A percentile compares a stretch with the other conserved stretches of the same genome.
Conservation (phyloP, 2,888 invertebrate species). For the Heliconius aoede region DNA sequence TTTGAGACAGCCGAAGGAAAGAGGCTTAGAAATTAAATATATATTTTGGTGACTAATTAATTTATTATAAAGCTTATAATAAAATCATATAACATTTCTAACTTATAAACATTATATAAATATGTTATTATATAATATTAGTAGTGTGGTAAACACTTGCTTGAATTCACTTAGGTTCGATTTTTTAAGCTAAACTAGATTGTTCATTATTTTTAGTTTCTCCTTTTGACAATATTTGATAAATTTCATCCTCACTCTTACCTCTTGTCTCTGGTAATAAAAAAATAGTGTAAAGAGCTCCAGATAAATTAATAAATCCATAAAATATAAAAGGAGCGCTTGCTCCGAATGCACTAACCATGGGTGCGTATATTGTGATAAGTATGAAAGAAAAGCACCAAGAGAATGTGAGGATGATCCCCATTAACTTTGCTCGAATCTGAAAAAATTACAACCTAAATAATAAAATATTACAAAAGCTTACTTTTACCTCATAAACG, state of each 20-base stretch:
- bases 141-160: no score
- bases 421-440: slow-evolving; percentile 63
- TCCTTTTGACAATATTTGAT: slow-evolving; percentile 44
- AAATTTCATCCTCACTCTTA: slow-evolving; percentile 62
- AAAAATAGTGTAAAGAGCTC: slow-evolving; percentile 58
- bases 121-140: no score
- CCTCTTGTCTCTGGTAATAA: slow-evolving; percentile 73
- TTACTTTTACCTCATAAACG: no score
- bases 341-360: slow-evolving; percentile 57
- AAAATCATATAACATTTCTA: no score
- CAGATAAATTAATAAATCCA: slow-evolving; percentile 59
- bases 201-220: slow-evolving; percentile 5
- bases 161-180: no score
- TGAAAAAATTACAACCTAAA: slow-evolving; percentile 47
- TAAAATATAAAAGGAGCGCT: slow-evolving; percentile 65
- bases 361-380: slow-evolving; percentile 50
- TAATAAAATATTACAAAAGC: no score
- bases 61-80: no score
- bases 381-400: slow-evolving; percentile 57
- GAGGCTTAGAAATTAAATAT: no score
- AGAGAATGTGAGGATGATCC: slow-evolving; percentile 54
- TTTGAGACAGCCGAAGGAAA: no score
- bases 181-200: neutral
- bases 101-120: no score
- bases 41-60: no score